These are phyloP conservation scores for Arrhopalites spinosus DNA, from an alignment of 2,888 invertebrate species.

Conservation along the genomic window DNA sequence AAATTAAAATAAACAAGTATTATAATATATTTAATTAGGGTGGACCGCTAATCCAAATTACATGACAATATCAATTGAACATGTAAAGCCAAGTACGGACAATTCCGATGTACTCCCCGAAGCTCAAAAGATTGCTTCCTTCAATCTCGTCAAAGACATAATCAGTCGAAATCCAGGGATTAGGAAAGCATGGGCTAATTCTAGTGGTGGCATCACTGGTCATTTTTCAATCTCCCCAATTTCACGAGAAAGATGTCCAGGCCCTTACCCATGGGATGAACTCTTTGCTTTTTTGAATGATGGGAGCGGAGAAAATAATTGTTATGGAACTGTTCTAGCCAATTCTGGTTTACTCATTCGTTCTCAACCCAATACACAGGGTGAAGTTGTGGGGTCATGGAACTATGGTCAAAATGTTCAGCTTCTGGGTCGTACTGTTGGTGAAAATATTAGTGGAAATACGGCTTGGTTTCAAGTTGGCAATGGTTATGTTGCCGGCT, in stretches of 20 bases:
- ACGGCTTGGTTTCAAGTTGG: constrained; percentile 37
- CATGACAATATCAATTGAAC: constrained; percentile 49
- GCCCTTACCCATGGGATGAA: constrained; percentile 48
- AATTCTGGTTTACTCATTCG: constrained; percentile 40
- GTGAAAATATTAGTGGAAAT: constrained; percentile 40
- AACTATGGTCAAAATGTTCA: constrained; percentile 26
- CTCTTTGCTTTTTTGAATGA: constrained; percentile 36
- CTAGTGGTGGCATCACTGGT: constrained; percentile 47
- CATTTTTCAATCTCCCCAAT: constrained; percentile 49
- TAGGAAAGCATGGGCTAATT: constrained; percentile 41
- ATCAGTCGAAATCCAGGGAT: constrained; percentile 45
- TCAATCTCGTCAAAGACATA: constrained; percentile 46
- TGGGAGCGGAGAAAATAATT: constrained; percentile 7
- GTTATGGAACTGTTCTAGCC: constrained; percentile 40
- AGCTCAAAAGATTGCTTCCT: constrained; percentile 44
- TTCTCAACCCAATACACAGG: constrained; percentile 11
- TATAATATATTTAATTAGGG: constrained; percentile 39
- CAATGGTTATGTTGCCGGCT: constrained; percentile 40
- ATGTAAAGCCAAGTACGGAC: constrained; percentile 46
- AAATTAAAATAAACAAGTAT: neutral
- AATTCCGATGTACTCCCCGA: constrained; percentile 47
- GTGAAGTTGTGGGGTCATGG: constrained; percentile 35
- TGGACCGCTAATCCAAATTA: constrained; percentile 47
- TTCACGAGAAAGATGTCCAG: constrained; percentile 47
- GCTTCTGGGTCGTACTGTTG: constrained; percentile 11